Base-by-base conservation (phyloP, 2,888 invertebrate species). In the Automeris io region DNA sequence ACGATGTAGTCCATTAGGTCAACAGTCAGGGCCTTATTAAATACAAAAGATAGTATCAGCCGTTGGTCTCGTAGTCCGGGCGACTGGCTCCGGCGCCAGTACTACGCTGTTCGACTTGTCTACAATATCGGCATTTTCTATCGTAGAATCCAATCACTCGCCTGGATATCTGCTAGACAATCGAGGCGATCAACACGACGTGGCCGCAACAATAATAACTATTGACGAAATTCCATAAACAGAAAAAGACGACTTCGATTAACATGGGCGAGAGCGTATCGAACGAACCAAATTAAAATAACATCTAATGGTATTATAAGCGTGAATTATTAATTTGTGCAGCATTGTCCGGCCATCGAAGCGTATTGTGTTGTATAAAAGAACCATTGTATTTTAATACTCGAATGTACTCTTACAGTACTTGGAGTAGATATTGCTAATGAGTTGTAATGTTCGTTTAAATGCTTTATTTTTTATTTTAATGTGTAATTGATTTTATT, bases 321-420 rank as follows among this genome's bases (percentile, higher is more conserved):
- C 78, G 76, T 79, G 76, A 75, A 76, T 77, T 81, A 80, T 77
- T 82, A 82, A 83, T 83, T 82, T 81, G 69, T 60, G 49, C 45
- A 57, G 63, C 66, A 80, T 83, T 83, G 83, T 82, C 64, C 69
- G 41, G 52, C 37, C 35, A 50, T 47, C 42, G 42, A 44, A 42
- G 35, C 37, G 44, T 43, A 51, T 57, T 57, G 61, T 64, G 50
- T 47, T 47, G 49, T 46, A 58, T 49, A 51, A 53, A 54, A 50
- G 57, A 54, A 39, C 41, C 54, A 65, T 65, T 51, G 55, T 62
- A 59, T 62, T 54, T 33, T 40, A 43, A 31, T 21, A 34, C 32
- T 41, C 18, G 37, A 37, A 23, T 39, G 38, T 31, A 29, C 26
- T 16, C 24, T 12, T 33, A 6, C 22, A 26, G 37, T 34, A 18